Base-by-base conservation (phyloP, 2,888 invertebrate genomes). In the Harpalus rufipes region DNA sequence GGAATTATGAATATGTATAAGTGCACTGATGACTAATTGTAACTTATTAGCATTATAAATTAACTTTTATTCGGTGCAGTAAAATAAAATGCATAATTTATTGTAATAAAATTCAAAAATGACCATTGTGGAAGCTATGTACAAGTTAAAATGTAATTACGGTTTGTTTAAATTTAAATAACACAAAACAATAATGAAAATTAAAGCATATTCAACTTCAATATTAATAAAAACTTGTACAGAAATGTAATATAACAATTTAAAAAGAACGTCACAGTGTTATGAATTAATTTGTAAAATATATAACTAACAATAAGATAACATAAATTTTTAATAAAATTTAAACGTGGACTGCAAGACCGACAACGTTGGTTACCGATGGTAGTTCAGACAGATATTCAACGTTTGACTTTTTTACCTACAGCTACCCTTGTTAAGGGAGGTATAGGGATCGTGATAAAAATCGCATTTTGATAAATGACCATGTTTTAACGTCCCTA, bases 21-120 rank as follows among this genome's bases (percentile, higher is more conserved):
- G 44, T 74, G 72, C 44, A 18, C 72, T 39, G 72, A 74, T 74
- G 72, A 74, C 72, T 74, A 74, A 74, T 74, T 74, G 72, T 74
- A 74, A 74, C 72, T 74, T 74, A 74, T 74, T 74, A 74, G 72
- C 72, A 74, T 74, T 74, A 51, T 74, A 74, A 74, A 74, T 74
- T 74, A 74, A 74, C 18, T 74, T 68, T 74, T 74, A 74, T 74
- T 74, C 18, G 51, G 7, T 44, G 72, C 72, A 44, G 18, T 16
- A 44, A 74, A 74, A 74, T 74, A 74, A 74, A 74, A 74, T 44
- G 51, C 10, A 74, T 74, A 74, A 74, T 74, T 74, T 74, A 74
- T 74, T 74, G 72, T 74, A 74, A 74, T 74, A 74, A 74, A 74
- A 74, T 74, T 41, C 72, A 51, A 39, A 68, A 68, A 68, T 68